Evolutionary conservation across 2,888 invertebrate genomes (phyloP), one percentile per base, ranked within the genome.

Genomic region (Maniola hyperantus): DNA sequence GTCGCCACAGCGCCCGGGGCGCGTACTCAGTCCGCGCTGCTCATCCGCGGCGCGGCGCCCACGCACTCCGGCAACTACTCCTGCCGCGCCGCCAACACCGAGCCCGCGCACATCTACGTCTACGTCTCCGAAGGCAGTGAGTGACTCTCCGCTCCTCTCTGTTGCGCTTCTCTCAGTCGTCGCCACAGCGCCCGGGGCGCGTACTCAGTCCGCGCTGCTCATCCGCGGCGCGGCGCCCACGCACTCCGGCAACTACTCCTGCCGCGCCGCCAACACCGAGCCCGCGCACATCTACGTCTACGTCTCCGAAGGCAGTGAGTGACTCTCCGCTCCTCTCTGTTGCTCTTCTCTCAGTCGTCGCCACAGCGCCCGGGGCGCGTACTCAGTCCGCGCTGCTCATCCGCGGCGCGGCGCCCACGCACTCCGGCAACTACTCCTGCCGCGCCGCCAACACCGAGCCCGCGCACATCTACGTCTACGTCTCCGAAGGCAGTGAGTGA

Each of bases 401-500:
- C 87, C 94, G 95, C 79, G 95, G 96, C 83, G 97, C 97, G 73
- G 70, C 71, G 63, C 75, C 76, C 33, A 95, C 95, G 83, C 96
- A 98, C 93, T 97, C 97, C 77, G 98, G 97, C 82, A 97, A 98
- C 93, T 97, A 97, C 92, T 96, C 97, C 72, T 97, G 97, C 93
- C 96, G 96, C 86, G 97, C 97, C 78, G 96, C 97, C 85, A 97
- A 97, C 93, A 96, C 97, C 73, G 97, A 97, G 91, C 95, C 97
- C 73, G 97, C 97, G 79, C 96, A 96, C 88, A 97, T 97, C 84
- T 96, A 95, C 90, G 97, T 97, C 83, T 97, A 97, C 92, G 97
- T 97, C 80, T 97, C 97, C 65, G 97, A 97, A 94, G 97, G 97
- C 96, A 93, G 94, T 62, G 42, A 53, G 51, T 62, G 15, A 13